Percentiles rank a stretch among this genome's conserved stretches.
Conservation (phyloP, 2,888 invertebrate genomes). For the Galerucella calmariensis region DNA sequence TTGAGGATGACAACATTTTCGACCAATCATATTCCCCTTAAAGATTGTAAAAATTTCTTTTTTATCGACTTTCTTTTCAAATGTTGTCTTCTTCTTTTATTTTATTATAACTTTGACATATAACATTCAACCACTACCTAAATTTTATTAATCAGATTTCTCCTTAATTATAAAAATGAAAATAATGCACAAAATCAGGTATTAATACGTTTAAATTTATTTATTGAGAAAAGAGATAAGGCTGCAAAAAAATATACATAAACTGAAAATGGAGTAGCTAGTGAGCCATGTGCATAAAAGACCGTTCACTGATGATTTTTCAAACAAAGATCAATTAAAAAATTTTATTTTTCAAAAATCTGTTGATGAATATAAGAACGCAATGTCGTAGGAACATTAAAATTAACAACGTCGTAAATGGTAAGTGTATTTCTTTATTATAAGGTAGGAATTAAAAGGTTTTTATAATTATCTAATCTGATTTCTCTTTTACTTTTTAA, state of each 20-base stretch:
- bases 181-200: not conserved
- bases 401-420: not conserved
- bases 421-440: not conserved
- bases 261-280: not conserved
- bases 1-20: constrained; percentile 59
- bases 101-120: not conserved
- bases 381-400: not conserved
- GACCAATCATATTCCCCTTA: constrained; percentile 51
- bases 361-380: not conserved
- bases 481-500: constrained; percentile 24
- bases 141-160: not conserved
- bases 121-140: not conserved
- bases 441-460: not conserved
- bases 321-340: constrained; percentile 7
- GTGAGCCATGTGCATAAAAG: not conserved
- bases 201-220: not conserved
- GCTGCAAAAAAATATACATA: not conserved
- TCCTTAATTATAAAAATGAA: not conserved
- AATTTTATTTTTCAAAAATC: not conserved
- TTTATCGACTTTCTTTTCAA: not conserved
- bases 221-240: not conserved
- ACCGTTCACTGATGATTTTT: not conserved
- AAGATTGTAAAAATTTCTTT: not conserved
- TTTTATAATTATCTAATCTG: not conserved
- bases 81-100: not conserved